Evolutionary conservation across 2,113 vertebrate species (phyloP).

Genomic region (Charadrius vociferus): DNA sequence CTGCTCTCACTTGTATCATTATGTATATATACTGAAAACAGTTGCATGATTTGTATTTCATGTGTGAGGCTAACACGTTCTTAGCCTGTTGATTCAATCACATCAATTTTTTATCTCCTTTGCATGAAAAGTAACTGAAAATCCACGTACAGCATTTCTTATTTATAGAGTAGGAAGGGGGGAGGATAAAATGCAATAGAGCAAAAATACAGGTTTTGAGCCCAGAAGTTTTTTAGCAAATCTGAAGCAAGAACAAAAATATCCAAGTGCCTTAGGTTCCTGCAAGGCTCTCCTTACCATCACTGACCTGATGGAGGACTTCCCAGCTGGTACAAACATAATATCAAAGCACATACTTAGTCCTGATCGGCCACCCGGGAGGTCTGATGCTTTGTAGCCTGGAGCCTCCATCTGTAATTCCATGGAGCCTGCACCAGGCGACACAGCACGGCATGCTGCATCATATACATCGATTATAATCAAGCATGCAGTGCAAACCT

Average conservation of each 20-base stretch:
- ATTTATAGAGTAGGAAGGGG: neutral
- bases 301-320: neutral
- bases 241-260: neutral
- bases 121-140: neutral
- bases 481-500: neutral
- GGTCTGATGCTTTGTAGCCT: neutral
- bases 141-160: neutral
- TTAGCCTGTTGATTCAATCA: neutral
- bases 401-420: neutral
- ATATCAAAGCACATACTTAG: neutral
- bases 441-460: rapidly evolving
- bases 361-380: neutral
- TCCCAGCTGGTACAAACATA: neutral
- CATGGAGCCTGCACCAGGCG: neutral
- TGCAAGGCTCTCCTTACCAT: neutral
- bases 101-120: neutral
- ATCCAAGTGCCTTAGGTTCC: neutral
- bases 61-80: neutral
- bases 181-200: neutral
- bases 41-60: neutral
- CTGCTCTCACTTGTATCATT: neutral
- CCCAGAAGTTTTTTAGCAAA: neutral
- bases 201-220: neutral
- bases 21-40: neutral
- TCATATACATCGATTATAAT: neutral